Evolutionary conservation across 2,888 invertebrate genomes (phyloP), one percentile per base, ranked within the genome.

Genomic region (Parasteatoda lunata): DNA sequence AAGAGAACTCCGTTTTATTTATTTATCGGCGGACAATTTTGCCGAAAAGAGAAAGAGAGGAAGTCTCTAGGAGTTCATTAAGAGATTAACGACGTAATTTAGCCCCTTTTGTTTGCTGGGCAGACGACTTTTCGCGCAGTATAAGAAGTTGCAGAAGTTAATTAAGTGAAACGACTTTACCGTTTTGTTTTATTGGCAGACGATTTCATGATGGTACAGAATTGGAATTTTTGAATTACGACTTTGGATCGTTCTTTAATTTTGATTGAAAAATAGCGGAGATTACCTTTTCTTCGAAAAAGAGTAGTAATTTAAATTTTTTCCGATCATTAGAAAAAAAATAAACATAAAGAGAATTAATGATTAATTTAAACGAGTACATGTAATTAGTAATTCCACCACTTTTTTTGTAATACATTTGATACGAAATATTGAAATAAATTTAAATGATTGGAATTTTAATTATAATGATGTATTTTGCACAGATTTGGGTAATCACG

Each of bases 161-260:
- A 59, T 59, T 59, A 59, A 59, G 59, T 59, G 59, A n/a, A 59
- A 59, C 59, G 59, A 59, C 13, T 59, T 30, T 59, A 59, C 59
- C 59, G 59, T 59, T 59, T 59, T 59, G 59, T 59, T 59, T 59
- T 59, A 59, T 59, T 59, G 66, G 65, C 52, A 51, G 49, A 77
- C 66, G 77, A 66, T 51, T 75, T 66, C 15, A 47, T 9, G 47
- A n/a, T 54, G 30, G 54, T 45, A 54, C n/a, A 72, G 15, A 71
- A 71, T 49, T 11, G 52, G 71, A 71, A 71, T 59, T 59, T 59
- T n/a, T 4, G 8, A 59, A 59, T 13, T 59, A 59, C 59, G 59
- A 7, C 30, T 30, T 59, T 59, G 59, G 59, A 13, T 59, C 59
- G 9, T 59, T 6, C 8, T 59, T 59, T 0, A 7, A 7, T 30